These are phyloP conservation scores for Mohoua ochrocephala DNA, from an alignment of 2,113 vertebrate species.

Conservation along the genomic window DNA sequence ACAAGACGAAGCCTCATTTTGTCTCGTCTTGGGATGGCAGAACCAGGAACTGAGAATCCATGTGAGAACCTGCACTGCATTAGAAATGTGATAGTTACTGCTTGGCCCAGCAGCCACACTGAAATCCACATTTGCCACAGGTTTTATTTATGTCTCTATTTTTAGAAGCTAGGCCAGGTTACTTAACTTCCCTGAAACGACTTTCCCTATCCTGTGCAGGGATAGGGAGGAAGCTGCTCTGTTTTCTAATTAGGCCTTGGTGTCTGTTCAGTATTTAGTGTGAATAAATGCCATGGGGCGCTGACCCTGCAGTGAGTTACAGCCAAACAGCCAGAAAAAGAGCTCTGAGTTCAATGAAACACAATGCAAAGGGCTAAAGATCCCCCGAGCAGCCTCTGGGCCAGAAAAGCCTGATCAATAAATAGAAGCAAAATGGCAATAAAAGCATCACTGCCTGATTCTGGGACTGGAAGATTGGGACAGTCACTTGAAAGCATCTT, in stretches of 20 bases:
- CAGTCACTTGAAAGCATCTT: not conserved
- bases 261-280: not conserved
- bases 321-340: not conserved
- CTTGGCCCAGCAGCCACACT: not conserved
- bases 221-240: not conserved
- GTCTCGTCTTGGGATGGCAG: slow-evolving; percentile 32
- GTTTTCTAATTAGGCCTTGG: not conserved
- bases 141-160: not conserved
- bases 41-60: not conserved
- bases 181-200: not conserved
- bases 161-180: not conserved
- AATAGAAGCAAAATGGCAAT: not conserved
- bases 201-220: not conserved
- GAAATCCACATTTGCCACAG: not conserved
- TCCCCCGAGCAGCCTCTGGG: not conserved
- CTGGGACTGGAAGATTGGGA: not conserved
- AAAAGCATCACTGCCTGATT: not conserved
- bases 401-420: not conserved
- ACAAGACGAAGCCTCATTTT: slow-evolving; percentile 10
- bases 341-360: not conserved
- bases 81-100: not conserved
- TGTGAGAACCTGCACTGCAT: not conserved
- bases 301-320: not conserved
- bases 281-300: not conserved
- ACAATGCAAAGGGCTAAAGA: not conserved